Conservation (phyloP, 2,113 vertebrate genomes). For the Rhea americana region DNA sequence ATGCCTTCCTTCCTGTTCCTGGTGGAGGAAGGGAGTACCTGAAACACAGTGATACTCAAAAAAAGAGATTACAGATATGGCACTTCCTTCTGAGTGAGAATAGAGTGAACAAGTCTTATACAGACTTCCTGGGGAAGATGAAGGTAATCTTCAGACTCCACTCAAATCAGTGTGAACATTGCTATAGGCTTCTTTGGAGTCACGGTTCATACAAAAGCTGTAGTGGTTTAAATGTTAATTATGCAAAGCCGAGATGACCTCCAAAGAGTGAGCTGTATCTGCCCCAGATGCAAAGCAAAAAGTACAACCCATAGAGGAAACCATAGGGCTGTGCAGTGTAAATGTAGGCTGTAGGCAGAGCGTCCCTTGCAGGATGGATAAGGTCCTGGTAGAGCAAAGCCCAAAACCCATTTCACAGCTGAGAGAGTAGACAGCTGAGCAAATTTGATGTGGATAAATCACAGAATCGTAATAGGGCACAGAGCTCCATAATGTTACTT, state of each 20-base stretch:
- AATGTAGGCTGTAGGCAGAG: rapidly evolving
- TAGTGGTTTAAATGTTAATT: background rate
- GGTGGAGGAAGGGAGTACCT: background rate
- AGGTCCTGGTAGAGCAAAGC: background rate
- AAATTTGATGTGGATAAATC: background rate
- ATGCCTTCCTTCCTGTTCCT: background rate
- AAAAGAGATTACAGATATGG: background rate
- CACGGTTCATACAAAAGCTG: background rate
- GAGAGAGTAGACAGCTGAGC: background rate
- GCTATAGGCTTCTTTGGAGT: background rate
- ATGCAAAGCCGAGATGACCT: background rate
- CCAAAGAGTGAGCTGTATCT: background rate
- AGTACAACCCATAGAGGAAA: background rate
- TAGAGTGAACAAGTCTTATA: too few relatives aligned
- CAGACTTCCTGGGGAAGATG: background rate
- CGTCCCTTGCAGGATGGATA: background rate
- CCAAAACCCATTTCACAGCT: background rate
- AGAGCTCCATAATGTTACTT: background rate
- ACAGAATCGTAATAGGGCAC: too few relatives aligned
- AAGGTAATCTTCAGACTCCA: background rate
- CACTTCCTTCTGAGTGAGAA: background rate
- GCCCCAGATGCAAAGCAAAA: background rate
- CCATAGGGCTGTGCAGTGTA: background rate
- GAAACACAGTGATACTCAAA: background rate
- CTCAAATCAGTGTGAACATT: background rate